These are phyloP conservation scores for Archips xylosteana DNA, from an alignment of 2,888 invertebrate genomes.

Conservation along the genomic window DNA sequence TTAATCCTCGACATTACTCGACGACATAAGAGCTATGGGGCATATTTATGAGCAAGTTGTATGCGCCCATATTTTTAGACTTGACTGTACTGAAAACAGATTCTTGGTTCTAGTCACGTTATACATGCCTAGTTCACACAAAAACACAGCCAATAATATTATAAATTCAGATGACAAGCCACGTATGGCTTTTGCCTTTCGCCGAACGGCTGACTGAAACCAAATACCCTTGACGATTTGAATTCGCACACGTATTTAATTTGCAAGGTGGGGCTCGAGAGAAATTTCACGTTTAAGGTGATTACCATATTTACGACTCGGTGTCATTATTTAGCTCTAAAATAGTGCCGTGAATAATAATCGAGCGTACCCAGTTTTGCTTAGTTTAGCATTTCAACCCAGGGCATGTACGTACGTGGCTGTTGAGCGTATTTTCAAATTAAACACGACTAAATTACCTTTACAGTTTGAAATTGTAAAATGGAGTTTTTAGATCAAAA, in stretches of 20 bases:
- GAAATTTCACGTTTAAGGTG: conserved; percentile 17
- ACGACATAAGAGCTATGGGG: too few relatives aligned
- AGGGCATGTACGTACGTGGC: background rate
- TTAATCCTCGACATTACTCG: too few relatives aligned
- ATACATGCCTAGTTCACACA: too few relatives aligned
- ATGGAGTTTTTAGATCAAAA: too few relatives aligned
- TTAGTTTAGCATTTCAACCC: background rate
- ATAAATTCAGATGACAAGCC: background rate
- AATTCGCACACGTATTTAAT: conserved; percentile 28
- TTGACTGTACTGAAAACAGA: too few relatives aligned
- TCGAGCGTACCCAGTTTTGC: background rate
- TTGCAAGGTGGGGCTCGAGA: background rate
- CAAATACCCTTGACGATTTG: conserved; percentile 5
- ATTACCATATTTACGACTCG: conserved; percentile 17
- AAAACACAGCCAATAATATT: background rate
- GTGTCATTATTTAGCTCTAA: conserved; percentile 6
- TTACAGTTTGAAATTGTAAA: background rate
- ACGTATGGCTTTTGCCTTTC: background rate
- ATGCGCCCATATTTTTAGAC: too few relatives aligned
- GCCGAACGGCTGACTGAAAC: background rate
- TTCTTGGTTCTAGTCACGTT: too few relatives aligned
- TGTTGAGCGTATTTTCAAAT: too few relatives aligned
- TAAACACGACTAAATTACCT: background rate
- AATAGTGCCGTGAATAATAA: conserved; percentile 7
- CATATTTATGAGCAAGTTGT: too few relatives aligned